Percentiles rank a stretch among this genome's conserved stretches.
These are phyloP conservation scores for Oncopodura yosiiana DNA, from an alignment of 1,140 invertebrate species.

Conservation along the genomic window DNA sequence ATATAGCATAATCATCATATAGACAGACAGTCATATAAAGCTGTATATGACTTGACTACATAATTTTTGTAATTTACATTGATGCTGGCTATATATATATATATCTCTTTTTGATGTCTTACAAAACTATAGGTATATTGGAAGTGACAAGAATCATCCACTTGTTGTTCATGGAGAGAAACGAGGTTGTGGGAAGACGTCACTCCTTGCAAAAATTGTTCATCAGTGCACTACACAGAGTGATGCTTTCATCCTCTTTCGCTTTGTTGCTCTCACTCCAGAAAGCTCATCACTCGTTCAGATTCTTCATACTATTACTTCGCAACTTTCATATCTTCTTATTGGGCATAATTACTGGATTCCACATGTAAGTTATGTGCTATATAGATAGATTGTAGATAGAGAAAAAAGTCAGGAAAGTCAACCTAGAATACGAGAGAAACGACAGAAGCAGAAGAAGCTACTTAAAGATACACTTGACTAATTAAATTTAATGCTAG, in stretches of 20 bases:
- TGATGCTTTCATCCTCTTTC: conserved; percentile 49
- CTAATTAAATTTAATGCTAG: too few species aligned
- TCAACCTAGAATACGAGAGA: too few species aligned
- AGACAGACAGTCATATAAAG: too few species aligned
- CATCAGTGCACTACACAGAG: conserved; percentile 57
- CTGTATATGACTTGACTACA: too few species aligned
- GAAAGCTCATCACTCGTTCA: conserved; percentile 56
- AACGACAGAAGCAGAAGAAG: too few species aligned
- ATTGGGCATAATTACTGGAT: conserved; percentile 48
- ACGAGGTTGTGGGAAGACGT: conserved; percentile 63
- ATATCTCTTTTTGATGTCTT: neutral
- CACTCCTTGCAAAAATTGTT: conserved; percentile 48
- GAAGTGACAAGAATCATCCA: conserved; percentile 48
- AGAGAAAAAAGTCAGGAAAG: too few species aligned
- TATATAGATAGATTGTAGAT: too few species aligned
- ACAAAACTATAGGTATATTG: conserved; percentile 51
- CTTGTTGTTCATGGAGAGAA: conserved; percentile 63
- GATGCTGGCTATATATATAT: neutral
- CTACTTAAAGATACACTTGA: too few species aligned
- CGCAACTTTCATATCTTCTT: conserved; percentile 53
- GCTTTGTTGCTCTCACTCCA: conserved; percentile 56
- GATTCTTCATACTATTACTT: conserved; percentile 54
- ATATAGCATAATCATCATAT: too few species aligned
- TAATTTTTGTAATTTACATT: neutral
- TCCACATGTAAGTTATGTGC: conserved; percentile 48